Evolutionary conservation across 2,888 invertebrate genomes (phyloP).

Genomic region (Halictus ligatus): DNA sequence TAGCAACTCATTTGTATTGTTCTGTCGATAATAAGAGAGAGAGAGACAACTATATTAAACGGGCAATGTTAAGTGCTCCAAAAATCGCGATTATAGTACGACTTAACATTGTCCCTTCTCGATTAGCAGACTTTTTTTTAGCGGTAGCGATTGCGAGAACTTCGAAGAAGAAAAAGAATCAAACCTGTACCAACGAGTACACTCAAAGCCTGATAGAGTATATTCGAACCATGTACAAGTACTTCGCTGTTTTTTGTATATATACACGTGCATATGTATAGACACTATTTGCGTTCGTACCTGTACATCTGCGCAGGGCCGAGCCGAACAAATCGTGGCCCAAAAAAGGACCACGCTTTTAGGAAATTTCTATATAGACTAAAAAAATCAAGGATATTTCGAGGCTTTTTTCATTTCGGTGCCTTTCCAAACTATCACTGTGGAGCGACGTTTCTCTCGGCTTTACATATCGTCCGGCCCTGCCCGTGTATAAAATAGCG

Average conservation of each 20-base stretch:
- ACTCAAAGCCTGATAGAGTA: background rate
- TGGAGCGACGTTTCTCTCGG: background rate
- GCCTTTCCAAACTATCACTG: background rate
- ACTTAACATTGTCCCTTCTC: background rate
- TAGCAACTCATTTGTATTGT: slow-evolving; percentile 49
- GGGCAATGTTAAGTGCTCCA: background rate
- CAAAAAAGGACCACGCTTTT: slow-evolving; percentile 1
- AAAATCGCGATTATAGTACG: background rate
- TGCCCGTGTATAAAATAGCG: background rate
- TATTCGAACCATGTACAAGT: slow-evolving; percentile 1
- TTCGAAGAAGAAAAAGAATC: background rate
- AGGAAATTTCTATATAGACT: background rate
- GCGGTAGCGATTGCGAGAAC: background rate
- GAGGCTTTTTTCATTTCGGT: background rate
- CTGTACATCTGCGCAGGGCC: background rate
- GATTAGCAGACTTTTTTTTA: background rate
- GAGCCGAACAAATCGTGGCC: background rate
- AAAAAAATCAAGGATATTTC: background rate
- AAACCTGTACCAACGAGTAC: background rate
- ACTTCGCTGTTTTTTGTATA: background rate
- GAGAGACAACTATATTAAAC: background rate
- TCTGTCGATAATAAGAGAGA: slow-evolving; percentile 52
- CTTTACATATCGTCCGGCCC: background rate
- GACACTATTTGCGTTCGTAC: background rate
- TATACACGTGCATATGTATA: background rate